Evolutionary conservation across 2,113 vertebrate species (phyloP).

Genomic region (Sander lucioperca): DNA sequence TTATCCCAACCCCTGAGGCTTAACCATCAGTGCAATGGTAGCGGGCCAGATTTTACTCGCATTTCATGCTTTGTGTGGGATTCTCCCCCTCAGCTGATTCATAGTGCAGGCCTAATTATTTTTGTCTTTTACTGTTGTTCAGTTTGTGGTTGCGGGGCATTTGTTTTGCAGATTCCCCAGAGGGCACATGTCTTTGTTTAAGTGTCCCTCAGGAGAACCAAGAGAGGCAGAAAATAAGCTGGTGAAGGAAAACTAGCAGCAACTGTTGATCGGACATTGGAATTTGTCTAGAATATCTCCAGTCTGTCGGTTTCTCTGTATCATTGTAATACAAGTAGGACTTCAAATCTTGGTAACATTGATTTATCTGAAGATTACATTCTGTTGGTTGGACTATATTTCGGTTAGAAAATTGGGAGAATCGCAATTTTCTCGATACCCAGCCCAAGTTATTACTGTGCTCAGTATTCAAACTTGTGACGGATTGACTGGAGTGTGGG

Average conservation of each 20-base stretch:
- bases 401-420: not conserved
- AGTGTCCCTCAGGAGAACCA: constrained; percentile 58
- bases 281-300: constrained; percentile 42
- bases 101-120: constrained; percentile 66
- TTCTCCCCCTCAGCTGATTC: constrained; percentile 55
- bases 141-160: constrained; percentile 48
- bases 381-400: no score
- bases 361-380: not conserved
- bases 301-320: not conserved
- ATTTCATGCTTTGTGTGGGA: constrained; percentile 58
- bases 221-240: constrained; percentile 53
- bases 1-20: constrained; percentile 50
- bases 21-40: constrained; percentile 13
- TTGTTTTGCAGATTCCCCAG: constrained; percentile 66
- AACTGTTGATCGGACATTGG: constrained; percentile 66
- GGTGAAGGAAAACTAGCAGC: constrained; percentile 49
- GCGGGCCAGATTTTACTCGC: constrained; percentile 54
- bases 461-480: not conserved
- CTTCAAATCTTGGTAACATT: not conserved
- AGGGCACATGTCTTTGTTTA: constrained; percentile 68
- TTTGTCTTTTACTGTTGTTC: constrained; percentile 47
- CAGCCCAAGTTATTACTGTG: not conserved
- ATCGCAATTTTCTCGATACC: not conserved
- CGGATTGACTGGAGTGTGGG: not conserved
- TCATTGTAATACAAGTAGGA: not conserved